phyloP scores from a whole-genome alignment of 2,888 invertebrate genomes.

The Diarsia mendica region DNA sequence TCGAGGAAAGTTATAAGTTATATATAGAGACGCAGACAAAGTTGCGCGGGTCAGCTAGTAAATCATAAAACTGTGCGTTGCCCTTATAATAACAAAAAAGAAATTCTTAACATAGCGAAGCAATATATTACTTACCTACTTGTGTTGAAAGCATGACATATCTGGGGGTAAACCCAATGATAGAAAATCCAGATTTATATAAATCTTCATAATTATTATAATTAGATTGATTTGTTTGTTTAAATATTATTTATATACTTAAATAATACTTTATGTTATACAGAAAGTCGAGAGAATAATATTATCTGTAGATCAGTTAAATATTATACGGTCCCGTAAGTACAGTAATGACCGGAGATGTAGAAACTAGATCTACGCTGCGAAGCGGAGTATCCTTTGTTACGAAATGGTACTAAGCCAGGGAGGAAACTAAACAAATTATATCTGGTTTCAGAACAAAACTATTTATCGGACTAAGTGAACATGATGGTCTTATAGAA shows the following conservation, averaged over 20 bases:
- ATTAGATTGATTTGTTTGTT: neutral
- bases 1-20: too few species aligned
- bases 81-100: neutral
- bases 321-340: conserved; percentile 40
- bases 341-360: conserved; percentile 52
- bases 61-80: neutral
- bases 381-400: conserved; percentile 38
- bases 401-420: conserved; percentile 21
- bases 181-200: conserved; percentile 6
- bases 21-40: too few species aligned
- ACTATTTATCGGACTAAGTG: too few species aligned
- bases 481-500: neutral
- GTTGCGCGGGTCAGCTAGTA: too few species aligned
- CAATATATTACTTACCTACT: neutral
- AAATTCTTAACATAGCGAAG: neutral
- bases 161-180: neutral
- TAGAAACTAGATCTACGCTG: conserved; percentile 49
- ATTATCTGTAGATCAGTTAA: conserved; percentile 32
- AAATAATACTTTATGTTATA: neutral
- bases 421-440: conserved; percentile 7
- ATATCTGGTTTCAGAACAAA: neutral
- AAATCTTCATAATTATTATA: neutral
- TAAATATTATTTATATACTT: too few species aligned
- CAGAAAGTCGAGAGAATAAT: conserved; percentile 30
- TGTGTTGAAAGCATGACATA: neutral